Conservation (phyloP, 2,797 vertebrate genomes). For the Pempheris klunzingeri region DNA sequence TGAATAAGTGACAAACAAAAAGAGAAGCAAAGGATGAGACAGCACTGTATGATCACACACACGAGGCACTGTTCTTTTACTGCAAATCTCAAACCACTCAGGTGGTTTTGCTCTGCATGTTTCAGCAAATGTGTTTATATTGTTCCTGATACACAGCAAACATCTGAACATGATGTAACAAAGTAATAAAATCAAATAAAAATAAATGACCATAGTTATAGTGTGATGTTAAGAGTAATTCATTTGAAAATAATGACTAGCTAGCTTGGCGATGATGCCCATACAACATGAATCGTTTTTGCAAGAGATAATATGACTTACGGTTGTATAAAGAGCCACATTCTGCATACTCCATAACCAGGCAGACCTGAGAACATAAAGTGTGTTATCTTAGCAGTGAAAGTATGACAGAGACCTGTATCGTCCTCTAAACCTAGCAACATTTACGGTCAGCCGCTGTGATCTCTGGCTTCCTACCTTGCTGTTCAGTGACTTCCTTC, state of each 20-base stretch:
- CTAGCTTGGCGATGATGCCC: too few species aligned
- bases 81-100: neutral
- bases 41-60: neutral
- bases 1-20: neutral
- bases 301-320: conserved; percentile 75
- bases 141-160: neutral
- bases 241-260: neutral
- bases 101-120: neutral
- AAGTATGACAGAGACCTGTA: neutral
- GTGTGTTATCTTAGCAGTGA: neutral
- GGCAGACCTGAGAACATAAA: conserved; percentile 89
- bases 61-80: neutral
- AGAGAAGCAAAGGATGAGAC: neutral
- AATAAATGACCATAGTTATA: too few species aligned
- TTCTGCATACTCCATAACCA: conserved; percentile 98
- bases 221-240: neutral
- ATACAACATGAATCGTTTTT: neutral
- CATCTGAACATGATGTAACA: too few species aligned
- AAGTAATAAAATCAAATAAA: too few species aligned
- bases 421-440: neutral
- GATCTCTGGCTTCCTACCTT: neutral
- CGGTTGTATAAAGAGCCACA: conserved; percentile 97
- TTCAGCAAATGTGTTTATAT: neutral
- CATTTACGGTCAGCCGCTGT: neutral
- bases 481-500: neutral